A percentile compares a stretch with the other conserved stretches of the same genome.
Conservation (phyloP, 64 coral and sea anemone species). For the Platygyra sinensis region DNA sequence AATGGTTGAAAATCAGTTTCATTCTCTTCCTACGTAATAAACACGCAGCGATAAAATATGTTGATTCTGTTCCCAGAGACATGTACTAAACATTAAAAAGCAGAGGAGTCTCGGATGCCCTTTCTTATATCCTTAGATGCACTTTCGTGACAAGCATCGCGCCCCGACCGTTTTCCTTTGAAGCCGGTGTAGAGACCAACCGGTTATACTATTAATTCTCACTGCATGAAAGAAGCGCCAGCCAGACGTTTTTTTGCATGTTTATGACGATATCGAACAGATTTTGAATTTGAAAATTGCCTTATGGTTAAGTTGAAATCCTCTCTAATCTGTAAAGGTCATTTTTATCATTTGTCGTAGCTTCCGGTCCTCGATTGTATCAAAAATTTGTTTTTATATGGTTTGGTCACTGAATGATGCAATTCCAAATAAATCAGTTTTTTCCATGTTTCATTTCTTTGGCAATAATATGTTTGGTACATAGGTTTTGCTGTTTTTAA, state of each 20-base stretch:
- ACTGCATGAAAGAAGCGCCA: background rate
- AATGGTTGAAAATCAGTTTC: background rate
- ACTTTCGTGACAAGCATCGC: background rate
- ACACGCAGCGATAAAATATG: background rate
- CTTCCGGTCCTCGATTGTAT: conserved; percentile 11
- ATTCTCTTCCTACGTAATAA: background rate
- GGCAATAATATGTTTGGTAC: too few species aligned
- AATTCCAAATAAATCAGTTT: too few species aligned
- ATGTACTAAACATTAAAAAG: background rate
- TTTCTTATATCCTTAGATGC: background rate
- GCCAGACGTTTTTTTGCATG: background rate
- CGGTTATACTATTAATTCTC: background rate
- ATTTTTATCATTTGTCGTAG: background rate
- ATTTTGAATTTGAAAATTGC: background rate
- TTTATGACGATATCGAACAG: too few species aligned
- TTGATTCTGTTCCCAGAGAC: background rate
- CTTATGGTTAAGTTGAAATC: background rate
- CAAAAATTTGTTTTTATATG: background rate
- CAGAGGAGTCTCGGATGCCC: too few species aligned
- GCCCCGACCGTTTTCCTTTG: background rate
- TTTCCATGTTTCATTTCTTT: too few species aligned
- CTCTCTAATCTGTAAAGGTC: background rate
- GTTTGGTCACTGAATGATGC: background rate
- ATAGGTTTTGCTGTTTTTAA: too few species aligned
- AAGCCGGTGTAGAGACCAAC: background rate